phyloP scores from a whole-genome alignment of 2,888 invertebrate species.

The Eucera pruinosa region DNA sequence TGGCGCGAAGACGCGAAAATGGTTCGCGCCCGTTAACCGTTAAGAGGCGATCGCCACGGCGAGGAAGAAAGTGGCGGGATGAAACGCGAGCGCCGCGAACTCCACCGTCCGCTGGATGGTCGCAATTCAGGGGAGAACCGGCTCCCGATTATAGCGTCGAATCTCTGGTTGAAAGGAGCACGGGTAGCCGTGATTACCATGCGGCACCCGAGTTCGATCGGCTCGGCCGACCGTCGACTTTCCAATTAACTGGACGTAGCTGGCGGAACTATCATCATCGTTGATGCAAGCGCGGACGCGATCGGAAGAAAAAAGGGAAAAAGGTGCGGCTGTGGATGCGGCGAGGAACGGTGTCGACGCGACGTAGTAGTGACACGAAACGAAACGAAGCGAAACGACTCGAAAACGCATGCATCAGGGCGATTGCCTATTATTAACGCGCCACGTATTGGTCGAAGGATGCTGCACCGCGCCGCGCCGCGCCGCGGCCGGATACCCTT shows the following conservation, averaged over 20 bases:
- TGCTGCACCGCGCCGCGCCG: conserved; percentile 38
- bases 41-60: conserved; percentile 6
- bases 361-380: conserved; percentile 58
- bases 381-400: not conserved
- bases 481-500: conserved; percentile 37
- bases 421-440: conserved; percentile 61
- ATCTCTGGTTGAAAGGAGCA: conserved; percentile 36
- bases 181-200: conserved; percentile 63
- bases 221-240: conserved; percentile 42
- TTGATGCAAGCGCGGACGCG: conserved; percentile 7
- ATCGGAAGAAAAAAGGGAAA: not conserved
- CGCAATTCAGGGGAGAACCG: conserved; percentile 33
- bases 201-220: conserved; percentile 46
- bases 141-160: conserved; percentile 55
- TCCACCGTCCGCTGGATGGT: conserved; percentile 40
- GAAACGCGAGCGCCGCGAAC: conserved; percentile 25
- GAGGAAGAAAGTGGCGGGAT: conserved; percentile 3
- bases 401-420: conserved; percentile 25
- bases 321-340: too few species aligned
- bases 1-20: not conserved
- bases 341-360: too few species aligned
- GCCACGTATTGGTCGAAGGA: too few species aligned
- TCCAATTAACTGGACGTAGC: conserved; percentile 63
- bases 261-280: conserved; percentile 35
- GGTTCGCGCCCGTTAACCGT: not conserved